Evolutionary conservation across 2,888 invertebrate species (phyloP).

Genomic region (Euphydryas editha): DNA sequence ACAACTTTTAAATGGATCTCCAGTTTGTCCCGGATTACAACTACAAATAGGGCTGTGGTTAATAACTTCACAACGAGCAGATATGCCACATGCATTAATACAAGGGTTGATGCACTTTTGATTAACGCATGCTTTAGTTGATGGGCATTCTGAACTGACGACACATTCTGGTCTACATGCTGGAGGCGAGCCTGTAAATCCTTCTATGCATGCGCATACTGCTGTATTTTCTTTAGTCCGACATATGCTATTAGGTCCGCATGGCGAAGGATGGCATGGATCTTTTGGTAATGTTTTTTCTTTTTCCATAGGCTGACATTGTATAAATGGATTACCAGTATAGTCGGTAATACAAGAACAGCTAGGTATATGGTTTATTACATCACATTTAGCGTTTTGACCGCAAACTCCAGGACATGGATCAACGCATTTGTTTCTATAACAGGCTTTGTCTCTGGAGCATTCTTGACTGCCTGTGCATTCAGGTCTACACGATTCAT

Average conservation of each 20-base stretch:
- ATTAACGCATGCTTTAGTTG: slow-evolving; percentile 91
- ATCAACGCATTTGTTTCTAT: slow-evolving; percentile 88
- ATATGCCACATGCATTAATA: slow-evolving; percentile 90
- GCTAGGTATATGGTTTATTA: slow-evolving; percentile 89
- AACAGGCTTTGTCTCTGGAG: slow-evolving; percentile 87
- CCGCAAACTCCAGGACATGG: slow-evolving; percentile 91
- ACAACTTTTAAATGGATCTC: slow-evolving; percentile 92
- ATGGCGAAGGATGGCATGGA: slow-evolving; percentile 90
- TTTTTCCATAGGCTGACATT: slow-evolving; percentile 69
- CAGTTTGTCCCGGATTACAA: slow-evolving; percentile 89
- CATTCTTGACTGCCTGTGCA: slow-evolving; percentile 89
- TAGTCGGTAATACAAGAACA: slow-evolving; percentile 87
- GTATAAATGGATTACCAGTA: slow-evolving; percentile 89
- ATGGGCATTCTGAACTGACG: slow-evolving; percentile 92
- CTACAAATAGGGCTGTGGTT: slow-evolving; percentile 95
- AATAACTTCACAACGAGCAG: slow-evolving; percentile 90
- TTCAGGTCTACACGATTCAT: slow-evolving; percentile 88
- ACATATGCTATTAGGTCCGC: slow-evolving; percentile 91
- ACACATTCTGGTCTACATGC: slow-evolving; percentile 93
- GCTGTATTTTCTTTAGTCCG: slow-evolving; percentile 90
- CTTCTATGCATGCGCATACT: slow-evolving; percentile 89
- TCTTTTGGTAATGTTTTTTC: slow-evolving; percentile 72
- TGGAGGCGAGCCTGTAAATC: slow-evolving; percentile 91
- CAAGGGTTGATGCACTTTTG: slow-evolving; percentile 93
- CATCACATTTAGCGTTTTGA: slow-evolving; percentile 88